Base-by-base conservation (phyloP, 2,113 vertebrate species). In the Patagioenas fasciata region DNA sequence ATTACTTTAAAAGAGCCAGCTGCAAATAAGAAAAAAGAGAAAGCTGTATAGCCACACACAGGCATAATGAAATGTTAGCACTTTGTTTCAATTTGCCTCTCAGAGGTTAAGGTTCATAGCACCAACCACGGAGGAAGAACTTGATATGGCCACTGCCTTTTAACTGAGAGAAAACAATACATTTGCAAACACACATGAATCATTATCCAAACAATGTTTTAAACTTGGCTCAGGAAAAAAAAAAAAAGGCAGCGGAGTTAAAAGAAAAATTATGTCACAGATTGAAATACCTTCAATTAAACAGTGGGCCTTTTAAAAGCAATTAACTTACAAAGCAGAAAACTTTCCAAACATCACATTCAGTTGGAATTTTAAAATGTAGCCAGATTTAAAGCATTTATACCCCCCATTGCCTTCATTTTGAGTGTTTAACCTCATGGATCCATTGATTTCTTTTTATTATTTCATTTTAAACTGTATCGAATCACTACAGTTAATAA, bases 111-210 rank as follows among this genome's bases (percentile, higher is more conserved):
- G 50, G 77, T 88, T 84, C 85, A 69, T 0, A 87, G 69, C 34
- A 71, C 47, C 28, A 38, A 71, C 47, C 28, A 50, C 2, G 4
- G 32, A 80, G 62, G 69, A 88, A 96, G 85, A 75, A 66, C 89
- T 47, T 51, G 42, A 83, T 78, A 58, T 0, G 16, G 70, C 56
- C 70, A 25, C 58, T 65, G 69, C 71, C 78, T 87, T 88, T 90
- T 81, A 97, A 86, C 74, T 82, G 32, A 67, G 70, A 75, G 70
- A 85, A 96, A 94, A 87, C 93, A 95, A 96, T 82, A 50, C 84
- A 90, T 86, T 92, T 88, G 70, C 74, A 92, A 96, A 95, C 28
- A 89, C 80, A 90, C 82, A 83, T 24, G 73, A 93, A 74, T 73
- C 80, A 50, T 77, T 90, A 83, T 54, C 64, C 51, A 95, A 97